These are phyloP conservation scores for Phymastichus coffea DNA, from an alignment of 1,140 invertebrate species.

Conservation along the genomic window DNA sequence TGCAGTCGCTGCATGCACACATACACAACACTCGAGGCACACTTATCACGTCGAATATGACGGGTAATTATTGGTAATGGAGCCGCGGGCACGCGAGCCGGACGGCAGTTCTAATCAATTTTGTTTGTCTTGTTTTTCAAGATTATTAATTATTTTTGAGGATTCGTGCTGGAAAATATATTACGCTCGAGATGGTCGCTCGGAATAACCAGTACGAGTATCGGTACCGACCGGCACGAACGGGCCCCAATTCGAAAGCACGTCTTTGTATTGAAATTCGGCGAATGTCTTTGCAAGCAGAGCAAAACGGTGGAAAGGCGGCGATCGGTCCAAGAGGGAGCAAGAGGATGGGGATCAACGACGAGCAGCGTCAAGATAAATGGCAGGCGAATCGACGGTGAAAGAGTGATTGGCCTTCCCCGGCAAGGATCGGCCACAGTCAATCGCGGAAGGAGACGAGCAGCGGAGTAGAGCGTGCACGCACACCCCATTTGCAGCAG, in stretches of 20 bases:
- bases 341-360: neutral
- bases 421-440: conserved; percentile 15
- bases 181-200: too few species aligned
- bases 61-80: conserved; percentile 25
- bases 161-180: too few species aligned
- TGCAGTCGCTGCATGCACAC: neutral
- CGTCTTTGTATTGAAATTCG: too few species aligned
- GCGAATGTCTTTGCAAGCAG: too few species aligned
- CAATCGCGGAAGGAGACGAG: neutral
- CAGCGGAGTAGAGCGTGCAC: neutral
- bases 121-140: neutral
- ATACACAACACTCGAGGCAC: too few species aligned
- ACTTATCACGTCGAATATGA: conserved; percentile 24
- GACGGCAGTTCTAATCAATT: conserved; percentile 1
- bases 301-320: too few species aligned
- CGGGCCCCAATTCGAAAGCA: too few species aligned
- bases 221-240: too few species aligned
- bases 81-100: neutral
- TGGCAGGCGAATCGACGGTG: neutral
- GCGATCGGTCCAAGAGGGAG: too few species aligned
- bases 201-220: too few species aligned
- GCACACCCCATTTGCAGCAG: conserved; percentile 5
- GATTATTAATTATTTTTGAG: conserved; percentile 4
- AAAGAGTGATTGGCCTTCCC: neutral
- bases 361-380: neutral